phyloP scores from a whole-genome alignment of 2,113 vertebrate species.

The Grammomys dolichurus region DNA sequence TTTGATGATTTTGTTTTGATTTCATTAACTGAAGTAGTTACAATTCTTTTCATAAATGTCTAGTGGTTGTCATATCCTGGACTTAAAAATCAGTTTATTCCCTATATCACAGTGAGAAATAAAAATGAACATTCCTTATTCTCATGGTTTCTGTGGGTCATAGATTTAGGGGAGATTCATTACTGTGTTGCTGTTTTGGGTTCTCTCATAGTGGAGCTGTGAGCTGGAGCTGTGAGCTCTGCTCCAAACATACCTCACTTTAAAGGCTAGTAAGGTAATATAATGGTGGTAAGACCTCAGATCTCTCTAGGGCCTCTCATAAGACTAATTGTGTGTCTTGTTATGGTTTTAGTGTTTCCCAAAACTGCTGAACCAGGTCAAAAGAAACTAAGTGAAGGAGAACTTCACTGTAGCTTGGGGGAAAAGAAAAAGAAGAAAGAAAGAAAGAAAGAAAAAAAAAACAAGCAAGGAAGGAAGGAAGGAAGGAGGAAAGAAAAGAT shows the following conservation, averaged over 20 bases:
- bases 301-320: not conserved
- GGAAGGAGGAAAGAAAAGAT: not conserved
- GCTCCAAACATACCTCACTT: not conserved
- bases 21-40: not conserved
- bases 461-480: too few species aligned
- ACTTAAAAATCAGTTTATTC: not conserved
- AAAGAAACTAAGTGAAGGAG: not conserved
- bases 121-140: not conserved
- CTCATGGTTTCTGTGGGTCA: not conserved
- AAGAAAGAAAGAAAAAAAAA: too few species aligned
- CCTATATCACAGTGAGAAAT: not conserved
- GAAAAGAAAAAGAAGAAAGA: too few species aligned
- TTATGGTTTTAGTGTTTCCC: not conserved
- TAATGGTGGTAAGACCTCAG: not conserved
- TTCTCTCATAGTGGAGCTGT: not conserved
- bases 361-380: not conserved
- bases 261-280: not conserved
- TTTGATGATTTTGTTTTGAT: constrained; percentile 16
- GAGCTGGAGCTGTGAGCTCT: not conserved
- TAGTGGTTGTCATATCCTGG: not conserved
- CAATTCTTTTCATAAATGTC: not conserved
- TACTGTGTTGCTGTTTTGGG: not conserved
- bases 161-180: not conserved
- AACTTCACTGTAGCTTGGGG: not conserved
- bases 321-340: not conserved